Percentiles rank a stretch among this genome's conserved stretches.
These are phyloP conservation scores for Lycodopsis pacificus DNA, from an alignment of 2,797 vertebrate genomes.

Conservation along the genomic window DNA sequence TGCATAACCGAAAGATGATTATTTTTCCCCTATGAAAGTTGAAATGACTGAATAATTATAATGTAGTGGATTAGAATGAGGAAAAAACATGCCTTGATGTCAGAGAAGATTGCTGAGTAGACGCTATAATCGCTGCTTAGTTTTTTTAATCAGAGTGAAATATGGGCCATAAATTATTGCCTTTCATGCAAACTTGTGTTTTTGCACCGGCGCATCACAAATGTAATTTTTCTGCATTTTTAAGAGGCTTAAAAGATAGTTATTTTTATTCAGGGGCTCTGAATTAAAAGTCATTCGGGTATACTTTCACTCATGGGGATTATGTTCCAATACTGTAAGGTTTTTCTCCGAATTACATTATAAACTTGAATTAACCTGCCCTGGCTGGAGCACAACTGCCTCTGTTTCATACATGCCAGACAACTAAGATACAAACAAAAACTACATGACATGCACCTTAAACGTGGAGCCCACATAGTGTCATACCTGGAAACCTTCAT, in stretches of 20 bases:
- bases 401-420: slow-evolving; percentile 53
- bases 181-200: slow-evolving; percentile 87
- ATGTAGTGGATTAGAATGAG: slow-evolving; percentile 86
- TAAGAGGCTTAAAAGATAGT: slow-evolving; percentile 88
- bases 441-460: slow-evolving; percentile 52
- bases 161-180: slow-evolving; percentile 86
- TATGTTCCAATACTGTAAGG: slow-evolving; percentile 75
- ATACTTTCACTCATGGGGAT: slow-evolving; percentile 83
- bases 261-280: slow-evolving; percentile 82
- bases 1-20: slow-evolving; percentile 86
- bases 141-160: slow-evolving; percentile 89
- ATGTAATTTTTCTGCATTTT: slow-evolving; percentile 85
- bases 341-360: slow-evolving; percentile 74
- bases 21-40: slow-evolving; percentile 81
- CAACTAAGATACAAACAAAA: slow-evolving; percentile 49
- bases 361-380: slow-evolving; percentile 75
- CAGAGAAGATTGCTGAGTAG: slow-evolving; percentile 86
- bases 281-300: slow-evolving; percentile 81
- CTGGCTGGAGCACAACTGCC: slow-evolving; percentile 39
- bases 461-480: slow-evolving; percentile 60
- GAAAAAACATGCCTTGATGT: slow-evolving; percentile 84
- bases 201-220: slow-evolving; percentile 82
- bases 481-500: slow-evolving; percentile 67
- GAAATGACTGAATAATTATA: slow-evolving; percentile 88
- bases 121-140: slow-evolving; percentile 87